These are phyloP conservation scores for Acanthoscelides obtectus DNA, from an alignment of 2,888 invertebrate genomes.

Conservation along the genomic window DNA sequence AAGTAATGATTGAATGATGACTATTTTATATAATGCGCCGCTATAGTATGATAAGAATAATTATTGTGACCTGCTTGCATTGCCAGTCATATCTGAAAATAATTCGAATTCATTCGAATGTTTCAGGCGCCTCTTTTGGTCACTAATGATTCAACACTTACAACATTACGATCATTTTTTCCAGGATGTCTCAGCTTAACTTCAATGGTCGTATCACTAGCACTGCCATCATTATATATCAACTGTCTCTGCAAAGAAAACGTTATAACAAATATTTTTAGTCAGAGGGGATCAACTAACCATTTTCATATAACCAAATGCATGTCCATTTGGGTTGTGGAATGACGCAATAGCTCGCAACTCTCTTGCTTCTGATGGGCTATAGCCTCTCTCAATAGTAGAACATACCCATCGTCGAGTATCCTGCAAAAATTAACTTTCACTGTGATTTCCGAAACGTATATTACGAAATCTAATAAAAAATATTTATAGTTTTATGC, in stretches of 20 bases:
- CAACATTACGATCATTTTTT: constrained; percentile 74
- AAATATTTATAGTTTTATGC: too few relatives aligned
- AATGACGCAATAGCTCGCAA: constrained; percentile 85
- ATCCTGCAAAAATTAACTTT: constrained; percentile 36
- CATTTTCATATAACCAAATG: constrained; percentile 82
- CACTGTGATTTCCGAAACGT: background rate
- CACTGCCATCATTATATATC: constrained; percentile 78
- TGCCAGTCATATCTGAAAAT: too few relatives aligned
- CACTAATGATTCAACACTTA: too few relatives aligned
- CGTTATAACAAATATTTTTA: constrained; percentile 9
- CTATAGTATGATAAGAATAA: too few relatives aligned
- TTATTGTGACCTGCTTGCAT: too few relatives aligned
- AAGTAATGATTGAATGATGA: too few relatives aligned
- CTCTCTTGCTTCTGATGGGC: constrained; percentile 82
- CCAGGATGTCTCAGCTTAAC: constrained; percentile 86
- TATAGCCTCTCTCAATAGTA: constrained; percentile 79
- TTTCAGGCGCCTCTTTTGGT: too few relatives aligned
- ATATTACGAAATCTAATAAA: too few relatives aligned
- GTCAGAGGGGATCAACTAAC: constrained; percentile 43
- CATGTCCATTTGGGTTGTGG: constrained; percentile 82
- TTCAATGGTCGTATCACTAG: constrained; percentile 87
- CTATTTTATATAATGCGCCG: too few relatives aligned
- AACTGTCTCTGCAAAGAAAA: constrained; percentile 66
- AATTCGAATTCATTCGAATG: too few relatives aligned
- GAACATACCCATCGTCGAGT: constrained; percentile 79